Conservation (phyloP, 2,113 vertebrate species). For the Cinclus mexicanus region DNA sequence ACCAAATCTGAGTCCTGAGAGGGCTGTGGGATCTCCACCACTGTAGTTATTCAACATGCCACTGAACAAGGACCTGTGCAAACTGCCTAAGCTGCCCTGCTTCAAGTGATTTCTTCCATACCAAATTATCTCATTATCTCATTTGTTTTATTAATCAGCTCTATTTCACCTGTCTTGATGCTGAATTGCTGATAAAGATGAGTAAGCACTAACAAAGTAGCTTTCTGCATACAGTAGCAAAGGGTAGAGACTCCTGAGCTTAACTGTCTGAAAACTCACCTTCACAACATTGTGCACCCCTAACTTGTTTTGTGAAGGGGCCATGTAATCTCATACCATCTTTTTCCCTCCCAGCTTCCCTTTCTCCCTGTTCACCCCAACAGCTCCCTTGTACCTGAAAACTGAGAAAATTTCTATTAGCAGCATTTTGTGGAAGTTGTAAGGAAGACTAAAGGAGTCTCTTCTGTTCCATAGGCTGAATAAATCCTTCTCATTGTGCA, state of each 20-base stretch:
- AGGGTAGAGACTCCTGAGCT: background rate
- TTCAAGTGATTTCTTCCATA: background rate
- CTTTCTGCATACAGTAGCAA: background rate
- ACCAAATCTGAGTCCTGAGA: background rate
- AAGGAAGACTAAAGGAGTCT: background rate
- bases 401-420: background rate
- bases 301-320: background rate
- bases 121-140: background rate
- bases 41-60: background rate
- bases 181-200: background rate
- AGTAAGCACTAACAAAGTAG: background rate
- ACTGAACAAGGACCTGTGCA: background rate
- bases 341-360: background rate
- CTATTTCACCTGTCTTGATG: background rate
- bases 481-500: background rate
- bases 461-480: background rate
- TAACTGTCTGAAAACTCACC: background rate
- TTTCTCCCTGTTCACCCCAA: background rate
- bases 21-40: background rate
- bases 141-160: background rate
- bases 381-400: background rate
- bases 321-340: background rate
- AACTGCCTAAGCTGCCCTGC: background rate
- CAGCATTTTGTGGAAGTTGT: background rate
- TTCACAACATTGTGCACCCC: background rate